These are phyloP conservation scores for Heliconius cydno DNA, from an alignment of 2,888 invertebrate genomes.

Conservation along the genomic window DNA sequence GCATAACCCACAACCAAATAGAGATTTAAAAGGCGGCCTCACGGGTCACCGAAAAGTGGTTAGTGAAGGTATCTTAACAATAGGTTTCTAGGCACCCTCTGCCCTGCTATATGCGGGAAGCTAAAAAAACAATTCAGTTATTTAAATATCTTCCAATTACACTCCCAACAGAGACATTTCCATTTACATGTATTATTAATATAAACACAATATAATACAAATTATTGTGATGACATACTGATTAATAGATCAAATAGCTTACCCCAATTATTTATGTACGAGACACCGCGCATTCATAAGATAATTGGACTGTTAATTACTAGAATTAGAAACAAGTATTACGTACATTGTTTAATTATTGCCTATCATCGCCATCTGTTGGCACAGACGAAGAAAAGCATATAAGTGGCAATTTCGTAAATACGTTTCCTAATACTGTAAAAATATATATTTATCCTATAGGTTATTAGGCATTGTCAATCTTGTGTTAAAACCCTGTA, in stretches of 20 bases:
- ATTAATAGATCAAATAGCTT: slow-evolving; percentile 28
- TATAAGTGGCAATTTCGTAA: too few relatives aligned
- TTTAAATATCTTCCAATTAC: slow-evolving; percentile 8
- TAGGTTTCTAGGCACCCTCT: too few relatives aligned
- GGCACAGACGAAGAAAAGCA: too few relatives aligned
- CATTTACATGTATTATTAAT: neutral
- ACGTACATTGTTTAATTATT: neutral
- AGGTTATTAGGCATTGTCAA: too few relatives aligned
- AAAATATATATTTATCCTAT: too few relatives aligned
- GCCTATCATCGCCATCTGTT: neutral
- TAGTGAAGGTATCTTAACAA: too few relatives aligned
- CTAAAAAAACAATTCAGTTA: too few relatives aligned
- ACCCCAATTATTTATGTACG: slow-evolving; percentile 8
- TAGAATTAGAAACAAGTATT: slow-evolving; percentile 2
- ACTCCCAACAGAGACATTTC: neutral
- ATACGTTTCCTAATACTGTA: too few relatives aligned
- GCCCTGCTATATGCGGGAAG: too few relatives aligned
- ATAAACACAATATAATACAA: slow-evolving; percentile 15
- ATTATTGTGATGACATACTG: slow-evolving; percentile 21
- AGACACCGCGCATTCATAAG: neutral
- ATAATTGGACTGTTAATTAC: slow-evolving; percentile 16
- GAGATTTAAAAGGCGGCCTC: neutral
- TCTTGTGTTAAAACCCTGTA: too few relatives aligned
- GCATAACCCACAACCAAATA: neutral
- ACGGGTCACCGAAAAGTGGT: too few relatives aligned